These are phyloP conservation scores for Neomicropteryx cornuta DNA, from an alignment of 1,140 invertebrate genomes.

Conservation along the genomic window DNA sequence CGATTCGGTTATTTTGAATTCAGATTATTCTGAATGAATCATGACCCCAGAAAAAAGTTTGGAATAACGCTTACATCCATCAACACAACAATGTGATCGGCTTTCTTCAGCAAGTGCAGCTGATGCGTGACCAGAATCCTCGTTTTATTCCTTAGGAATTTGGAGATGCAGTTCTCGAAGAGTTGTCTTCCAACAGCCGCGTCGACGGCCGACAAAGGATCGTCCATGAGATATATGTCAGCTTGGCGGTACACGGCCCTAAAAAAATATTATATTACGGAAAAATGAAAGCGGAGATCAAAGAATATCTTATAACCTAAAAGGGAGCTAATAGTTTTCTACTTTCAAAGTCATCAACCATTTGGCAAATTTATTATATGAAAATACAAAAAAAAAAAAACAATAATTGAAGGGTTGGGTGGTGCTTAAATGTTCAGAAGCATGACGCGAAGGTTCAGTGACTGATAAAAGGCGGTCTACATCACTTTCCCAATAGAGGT, in stretches of 20 bases:
- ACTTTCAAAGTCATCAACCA: neutral
- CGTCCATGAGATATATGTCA: constrained; percentile 67
- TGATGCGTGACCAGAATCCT: constrained; percentile 66
- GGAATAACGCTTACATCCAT: constrained; percentile 36
- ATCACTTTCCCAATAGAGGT: too few relatives aligned
- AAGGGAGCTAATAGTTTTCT: neutral
- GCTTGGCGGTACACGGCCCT: constrained; percentile 52
- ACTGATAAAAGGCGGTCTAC: too few relatives aligned
- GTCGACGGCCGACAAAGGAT: constrained; percentile 64
- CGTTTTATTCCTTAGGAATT: constrained; percentile 35
- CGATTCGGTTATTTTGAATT: too few relatives aligned
- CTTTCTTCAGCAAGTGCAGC: constrained; percentile 54
- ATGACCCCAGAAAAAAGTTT: constrained; percentile 38
- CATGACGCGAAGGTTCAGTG: too few relatives aligned
- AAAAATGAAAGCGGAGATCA: constrained; percentile 1
- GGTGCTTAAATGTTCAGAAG: too few relatives aligned
- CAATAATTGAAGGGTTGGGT: too few relatives aligned
- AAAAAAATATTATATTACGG: constrained; percentile 45
- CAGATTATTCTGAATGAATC: too few relatives aligned
- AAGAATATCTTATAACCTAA: neutral
- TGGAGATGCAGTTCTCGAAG: constrained; percentile 46
- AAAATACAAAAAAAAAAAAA: too few relatives aligned
- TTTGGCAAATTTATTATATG: too few relatives aligned
- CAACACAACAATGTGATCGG: too few relatives aligned
- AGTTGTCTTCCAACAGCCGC: constrained; percentile 51